Percentiles rank a stretch among this genome's conserved stretches.
These are phyloP conservation scores for Drosophila tani DNA, from an alignment of 1,140 invertebrate genomes.

Conservation along the genomic window DNA sequence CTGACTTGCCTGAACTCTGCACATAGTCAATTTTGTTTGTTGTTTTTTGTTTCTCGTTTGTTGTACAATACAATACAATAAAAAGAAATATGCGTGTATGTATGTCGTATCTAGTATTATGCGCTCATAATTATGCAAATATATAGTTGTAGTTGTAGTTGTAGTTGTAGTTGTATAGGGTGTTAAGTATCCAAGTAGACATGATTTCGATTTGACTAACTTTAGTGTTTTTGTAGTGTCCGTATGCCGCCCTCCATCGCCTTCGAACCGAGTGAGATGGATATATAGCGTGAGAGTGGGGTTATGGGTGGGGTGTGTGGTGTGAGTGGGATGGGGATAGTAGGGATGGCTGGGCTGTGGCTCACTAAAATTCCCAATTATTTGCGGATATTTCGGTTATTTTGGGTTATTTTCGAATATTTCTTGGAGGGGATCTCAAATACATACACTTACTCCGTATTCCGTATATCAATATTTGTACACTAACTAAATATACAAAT, in stretches of 20 bases:
- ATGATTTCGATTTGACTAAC: conserved; percentile 27
- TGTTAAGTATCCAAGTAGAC: conserved; percentile 46
- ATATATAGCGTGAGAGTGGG: neutral
- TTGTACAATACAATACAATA: conserved; percentile 58
- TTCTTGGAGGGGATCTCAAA: neutral
- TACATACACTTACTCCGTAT: conserved; percentile 16
- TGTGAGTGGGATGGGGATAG: neutral
- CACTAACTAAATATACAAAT: conserved; percentile 40
- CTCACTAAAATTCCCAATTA: neutral
- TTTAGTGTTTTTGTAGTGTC: conserved; percentile 13
- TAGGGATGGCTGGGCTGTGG: neutral
- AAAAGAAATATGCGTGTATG: conserved; percentile 49
- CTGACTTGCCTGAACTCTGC: conserved; percentile 38
- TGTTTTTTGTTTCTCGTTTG: conserved; percentile 16
- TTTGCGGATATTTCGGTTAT: neutral
- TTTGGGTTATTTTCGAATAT: neutral
- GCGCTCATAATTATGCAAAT: conserved; percentile 23
- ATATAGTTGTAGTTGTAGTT: conserved; percentile 25
- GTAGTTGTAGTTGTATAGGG: conserved; percentile 6
- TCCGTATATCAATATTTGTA: conserved; percentile 29
- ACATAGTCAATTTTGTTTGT: conserved; percentile 35
- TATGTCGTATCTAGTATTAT: conserved; percentile 31
- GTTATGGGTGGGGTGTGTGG: neutral
- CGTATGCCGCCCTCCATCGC: neutral
- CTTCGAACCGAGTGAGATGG: conserved; percentile 7